Base-by-base conservation (phyloP, 2,888 invertebrate genomes). In the Lochmaea capreae region DNA sequence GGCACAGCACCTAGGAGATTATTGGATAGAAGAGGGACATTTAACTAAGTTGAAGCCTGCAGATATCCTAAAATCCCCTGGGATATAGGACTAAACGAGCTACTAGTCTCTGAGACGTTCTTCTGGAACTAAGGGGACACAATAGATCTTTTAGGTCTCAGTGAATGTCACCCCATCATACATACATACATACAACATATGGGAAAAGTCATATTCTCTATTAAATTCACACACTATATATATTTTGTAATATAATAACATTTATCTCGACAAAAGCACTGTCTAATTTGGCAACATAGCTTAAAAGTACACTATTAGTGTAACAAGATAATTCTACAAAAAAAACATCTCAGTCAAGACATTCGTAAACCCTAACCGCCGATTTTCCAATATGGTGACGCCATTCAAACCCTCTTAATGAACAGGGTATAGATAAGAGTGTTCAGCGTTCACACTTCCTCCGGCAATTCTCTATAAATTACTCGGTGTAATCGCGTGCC, bases 401-500 rank as follows among this genome's bases (percentile, higher is more conserved):
- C 43, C 43, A 63, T 63, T 63, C 33, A 18, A 39, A 54, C 54
- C 54, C 54, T 54, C 54, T 43, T 63, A 63, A 63, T 63, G 62
- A 63, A 63, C 62, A 63, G 42, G 18, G 42, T 43, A 43, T 43
- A 63, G 62, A 63, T 63, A 63, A 63, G 43, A 43, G 12, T 63
- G 62, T 63, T 63, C 62, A 63, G 43, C 62, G 62, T 63, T 63
- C 62, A 63, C 62, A 63, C 62, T 63, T 63, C 42, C 62, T 63
- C 16, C 62, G n/a, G 39, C 62, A 39, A 42, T 63, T 39, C 43
- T 63, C 62, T 63, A 63, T 63, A 63, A 63, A 86, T 86, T 86
- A 85, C 79, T 78, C 71, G 79, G 83, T 81, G 82, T 82, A 86
- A 86, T 85, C 86, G 86, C 84, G 83, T 85, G 85, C 85, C 86